A percentile compares a stretch with the other conserved stretches of the same genome.
Conservation (phyloP, 1,140 invertebrate genomes). For the Tachypleus tridentatus region DNA sequence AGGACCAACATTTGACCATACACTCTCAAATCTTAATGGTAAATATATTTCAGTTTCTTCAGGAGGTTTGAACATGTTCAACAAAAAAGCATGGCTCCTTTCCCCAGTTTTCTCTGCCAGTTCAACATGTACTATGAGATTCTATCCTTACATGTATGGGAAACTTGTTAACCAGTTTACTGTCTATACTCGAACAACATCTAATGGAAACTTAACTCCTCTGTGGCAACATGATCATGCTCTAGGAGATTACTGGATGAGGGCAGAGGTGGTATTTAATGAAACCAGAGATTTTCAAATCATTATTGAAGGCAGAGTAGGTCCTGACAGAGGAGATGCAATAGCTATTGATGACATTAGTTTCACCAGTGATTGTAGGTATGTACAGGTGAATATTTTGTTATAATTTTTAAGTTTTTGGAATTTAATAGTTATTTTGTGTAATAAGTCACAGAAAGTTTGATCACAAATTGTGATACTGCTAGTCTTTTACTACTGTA, state of each 20-base stretch:
- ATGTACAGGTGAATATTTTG: neutral
- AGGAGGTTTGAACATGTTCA: neutral
- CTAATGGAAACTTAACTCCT: neutral
- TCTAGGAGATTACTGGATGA: conserved; percentile 18
- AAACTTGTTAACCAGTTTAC: conserved; percentile 26
- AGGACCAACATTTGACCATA: conserved; percentile 23
- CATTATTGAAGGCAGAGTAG: conserved; percentile 18
- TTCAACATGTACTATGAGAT: conserved; percentile 18
- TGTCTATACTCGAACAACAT: conserved; percentile 23
- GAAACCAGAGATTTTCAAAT: conserved; percentile 15
- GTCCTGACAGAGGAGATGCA: conserved; percentile 7
- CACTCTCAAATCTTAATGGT: conserved; percentile 11
- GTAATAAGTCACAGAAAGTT: no score
- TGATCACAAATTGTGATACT: no score
- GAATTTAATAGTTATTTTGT: no score
- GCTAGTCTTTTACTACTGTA: no score
- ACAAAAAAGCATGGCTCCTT: conserved; percentile 16
- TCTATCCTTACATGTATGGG: conserved; percentile 35
- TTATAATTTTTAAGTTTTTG: no score
- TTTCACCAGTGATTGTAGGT: conserved; percentile 20
- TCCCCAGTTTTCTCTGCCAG: conserved; percentile 10
- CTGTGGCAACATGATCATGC: conserved; percentile 7
- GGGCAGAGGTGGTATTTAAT: conserved; percentile 6
- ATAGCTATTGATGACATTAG: conserved; percentile 26
- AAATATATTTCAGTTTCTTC: conserved; percentile 13